Percentiles rank a stretch among this genome's conserved stretches.
These are phyloP conservation scores for Reticulitermes lucifugus DNA, from an alignment of 2,888 invertebrate species.

Conservation along the genomic window DNA sequence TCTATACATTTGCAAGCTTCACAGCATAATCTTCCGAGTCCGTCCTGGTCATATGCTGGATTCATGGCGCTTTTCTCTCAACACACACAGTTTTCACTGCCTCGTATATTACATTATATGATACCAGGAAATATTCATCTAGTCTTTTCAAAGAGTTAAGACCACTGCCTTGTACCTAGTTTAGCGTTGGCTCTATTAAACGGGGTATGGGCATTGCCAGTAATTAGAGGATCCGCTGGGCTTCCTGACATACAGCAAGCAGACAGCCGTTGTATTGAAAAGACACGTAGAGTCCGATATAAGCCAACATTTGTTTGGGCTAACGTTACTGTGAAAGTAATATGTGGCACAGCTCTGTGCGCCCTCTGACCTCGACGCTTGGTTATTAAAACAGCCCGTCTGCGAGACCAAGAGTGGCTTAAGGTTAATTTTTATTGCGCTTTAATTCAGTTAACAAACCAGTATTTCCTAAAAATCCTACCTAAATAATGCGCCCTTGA, in stretches of 20 bases:
- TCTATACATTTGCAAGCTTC: conserved; percentile 3
- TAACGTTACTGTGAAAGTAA: conserved; percentile 29
- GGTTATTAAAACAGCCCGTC: conserved; percentile 38
- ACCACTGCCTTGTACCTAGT: conserved; percentile 36
- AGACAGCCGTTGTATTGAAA: conserved; percentile 31
- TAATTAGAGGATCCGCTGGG: conserved; percentile 31
- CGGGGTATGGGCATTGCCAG: neutral
- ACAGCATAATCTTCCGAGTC: conserved; percentile 22
- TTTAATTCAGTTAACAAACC: neutral
- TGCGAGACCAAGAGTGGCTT: conserved; percentile 10
- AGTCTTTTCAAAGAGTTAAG: conserved; percentile 29
- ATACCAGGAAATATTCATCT: conserved; percentile 20
- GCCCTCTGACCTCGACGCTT: conserved; percentile 23
- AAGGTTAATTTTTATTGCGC: conserved; percentile 4
- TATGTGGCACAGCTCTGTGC: conserved; percentile 7
- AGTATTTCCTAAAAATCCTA: neutral
- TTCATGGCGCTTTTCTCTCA: neutral
- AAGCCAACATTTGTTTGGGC: conserved; percentile 41
- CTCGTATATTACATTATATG: conserved; percentile 28
- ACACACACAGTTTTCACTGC: neutral
- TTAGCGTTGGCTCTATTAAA: conserved; percentile 2
- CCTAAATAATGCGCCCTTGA: neutral
- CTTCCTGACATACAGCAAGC: conserved; percentile 23
- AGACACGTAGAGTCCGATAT: conserved; percentile 35
- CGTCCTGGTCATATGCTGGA: neutral